Evolutionary conservation across 2,797 vertebrate species (phyloP).

Genomic region (Enteromius paludinosus): DNA sequence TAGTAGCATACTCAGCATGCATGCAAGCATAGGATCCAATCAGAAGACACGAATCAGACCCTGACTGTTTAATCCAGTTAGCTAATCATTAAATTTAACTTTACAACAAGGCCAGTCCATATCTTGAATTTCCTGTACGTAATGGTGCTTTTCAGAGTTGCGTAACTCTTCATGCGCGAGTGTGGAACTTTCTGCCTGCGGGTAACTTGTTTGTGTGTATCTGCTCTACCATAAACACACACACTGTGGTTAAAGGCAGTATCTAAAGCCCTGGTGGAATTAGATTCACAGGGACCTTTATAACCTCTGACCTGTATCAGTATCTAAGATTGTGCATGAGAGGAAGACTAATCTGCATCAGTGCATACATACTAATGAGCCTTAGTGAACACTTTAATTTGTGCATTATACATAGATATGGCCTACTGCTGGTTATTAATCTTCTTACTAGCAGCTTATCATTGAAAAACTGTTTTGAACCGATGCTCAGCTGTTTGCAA

Average conservation of each 20-base stretch:
- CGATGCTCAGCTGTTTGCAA: not conserved
- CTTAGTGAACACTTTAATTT: not conserved
- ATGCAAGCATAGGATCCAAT: not conserved
- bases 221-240: conserved; percentile 15
- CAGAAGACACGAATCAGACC: not conserved
- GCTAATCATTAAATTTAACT: conserved; percentile 11
- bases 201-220: conserved; percentile 1
- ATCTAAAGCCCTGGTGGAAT: conserved; percentile 28
- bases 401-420: not conserved
- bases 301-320: conserved; percentile 38
- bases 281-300: conserved; percentile 15
- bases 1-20: not conserved
- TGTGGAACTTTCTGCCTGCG: not conserved
- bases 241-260: not conserved
- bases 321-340: conserved; percentile 19
- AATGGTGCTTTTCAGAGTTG: conserved; percentile 2
- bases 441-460: conserved; percentile 17
- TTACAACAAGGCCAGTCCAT: not conserved
- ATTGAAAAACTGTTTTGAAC: not conserved
- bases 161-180: not conserved
- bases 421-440: conserved; percentile 18
- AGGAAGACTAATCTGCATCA: not conserved
- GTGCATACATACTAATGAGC: not conserved
- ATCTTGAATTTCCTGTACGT: not conserved
- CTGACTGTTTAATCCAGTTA: conserved; percentile 3